Percentiles rank a stretch among this genome's conserved stretches.
Evolutionary conservation across 2,797 vertebrate species (phyloP).

Genomic region (Microhierax caerulescens): DNA sequence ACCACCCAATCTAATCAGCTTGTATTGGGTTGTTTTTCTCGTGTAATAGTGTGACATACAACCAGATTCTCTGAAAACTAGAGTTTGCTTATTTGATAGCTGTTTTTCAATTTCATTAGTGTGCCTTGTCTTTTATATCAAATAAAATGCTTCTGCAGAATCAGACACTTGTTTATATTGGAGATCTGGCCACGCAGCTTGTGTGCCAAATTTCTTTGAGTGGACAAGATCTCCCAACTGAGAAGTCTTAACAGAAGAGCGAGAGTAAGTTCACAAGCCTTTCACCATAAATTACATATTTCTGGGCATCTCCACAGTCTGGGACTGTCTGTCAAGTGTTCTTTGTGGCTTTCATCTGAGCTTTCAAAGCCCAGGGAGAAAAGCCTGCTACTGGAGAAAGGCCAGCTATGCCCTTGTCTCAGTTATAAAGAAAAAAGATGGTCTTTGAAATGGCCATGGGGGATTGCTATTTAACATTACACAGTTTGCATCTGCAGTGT

Average conservation of each 20-base stretch:
- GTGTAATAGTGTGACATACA: not conserved
- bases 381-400: not conserved
- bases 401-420: not conserved
- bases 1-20: not conserved
- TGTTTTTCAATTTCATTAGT: not conserved
- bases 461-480: not conserved
- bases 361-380: not conserved
- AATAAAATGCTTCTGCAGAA: constrained; percentile 51
- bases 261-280: constrained; percentile 20
- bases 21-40: not conserved
- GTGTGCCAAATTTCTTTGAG: constrained; percentile 39
- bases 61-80: not conserved
- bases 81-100: not conserved
- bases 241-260: constrained; percentile 49
- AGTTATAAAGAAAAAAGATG: not conserved
- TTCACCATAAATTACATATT: not conserved
- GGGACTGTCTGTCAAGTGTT: not conserved
- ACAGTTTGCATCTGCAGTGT: not conserved
- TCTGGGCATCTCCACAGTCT: not conserved
- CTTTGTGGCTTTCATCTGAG: not conserved
- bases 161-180: constrained; percentile 40
- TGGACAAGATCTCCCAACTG: constrained; percentile 34
- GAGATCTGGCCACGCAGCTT: constrained; percentile 52
- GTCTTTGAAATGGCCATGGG: fast-evolving
- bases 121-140: not conserved